Base-by-base conservation (phyloP, 2,888 invertebrate genomes). In the Plebejus melissa region DNA sequence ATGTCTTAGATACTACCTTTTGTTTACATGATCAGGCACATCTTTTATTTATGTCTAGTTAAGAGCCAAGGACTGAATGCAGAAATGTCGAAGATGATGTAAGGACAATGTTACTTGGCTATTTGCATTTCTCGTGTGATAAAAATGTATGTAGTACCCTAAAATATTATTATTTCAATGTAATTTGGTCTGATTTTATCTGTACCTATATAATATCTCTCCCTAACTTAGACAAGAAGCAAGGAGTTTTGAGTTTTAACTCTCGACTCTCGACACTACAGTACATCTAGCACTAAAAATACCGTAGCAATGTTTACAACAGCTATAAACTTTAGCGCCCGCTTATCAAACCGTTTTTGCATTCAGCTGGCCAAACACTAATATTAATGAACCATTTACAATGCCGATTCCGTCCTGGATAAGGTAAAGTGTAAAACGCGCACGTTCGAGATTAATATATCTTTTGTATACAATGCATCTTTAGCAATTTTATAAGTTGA, bases 361-460 rank as follows among this genome's bases (percentile, higher is more conserved):
- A 36, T 65, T 65, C 65, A 13, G 65, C 16, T 65, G 11, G 16
- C 13, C 60, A 65, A 65, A 65, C 65, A 36, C 65, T 36, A 65
- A 65, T 36, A 36, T 36, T 65, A 65, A 65, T 65, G 65, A 65
- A 65, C 46, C 46, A 71, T 72, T 54, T 50, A 54, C 50, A 65
- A 72, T 72, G 72, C 72, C 6, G 28, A 50, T 50, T 50, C 46
- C 72, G 72, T 72, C 22, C 72, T 72, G 50, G 72, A 72, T 50
- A 50, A 71, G 46, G 32, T 11, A 3, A 54, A 32, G 72, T 72
- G 46, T 72, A 46, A 41, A 72, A 28, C 72, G 11, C 28, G 50
- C 72, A 72, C 72, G 72, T 50, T 50, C 32, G 6, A 72, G 72
- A 72, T 72, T 54, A 50, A 72, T 72, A 54, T 46, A 50, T 72